Conservation (phyloP, 92 coral and sea anemone species). For the Palythoa caribaeorum region DNA sequence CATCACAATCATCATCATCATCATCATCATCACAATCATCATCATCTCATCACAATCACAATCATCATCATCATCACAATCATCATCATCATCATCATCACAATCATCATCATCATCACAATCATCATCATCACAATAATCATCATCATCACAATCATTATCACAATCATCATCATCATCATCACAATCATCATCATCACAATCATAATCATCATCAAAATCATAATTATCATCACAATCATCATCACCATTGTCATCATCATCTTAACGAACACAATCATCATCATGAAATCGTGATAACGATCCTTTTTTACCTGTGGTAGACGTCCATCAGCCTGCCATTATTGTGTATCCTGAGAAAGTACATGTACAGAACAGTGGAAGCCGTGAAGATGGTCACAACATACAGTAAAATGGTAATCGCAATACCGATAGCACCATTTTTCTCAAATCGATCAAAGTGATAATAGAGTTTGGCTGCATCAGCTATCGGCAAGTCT, state of each 20-base stretch:
- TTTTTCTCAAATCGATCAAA: slow-evolving; percentile 95
- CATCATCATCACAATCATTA: neutral
- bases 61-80: neutral
- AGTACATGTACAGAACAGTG: slow-evolving; percentile 93
- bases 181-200: neutral
- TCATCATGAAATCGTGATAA: neutral
- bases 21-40: too few species aligned
- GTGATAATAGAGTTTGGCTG: slow-evolving; percentile 98
- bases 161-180: neutral
- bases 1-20: too few species aligned
- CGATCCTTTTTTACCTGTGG: slow-evolving; percentile 53
- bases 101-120: neutral
- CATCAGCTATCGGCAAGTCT: slow-evolving; percentile 94
- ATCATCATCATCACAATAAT: neutral
- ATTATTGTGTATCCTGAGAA: slow-evolving; percentile 92
- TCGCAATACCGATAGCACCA: slow-evolving; percentile 95
- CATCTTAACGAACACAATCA: neutral
- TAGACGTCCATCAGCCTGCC: slow-evolving; percentile 97
- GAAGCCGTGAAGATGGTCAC: slow-evolving; percentile 93
- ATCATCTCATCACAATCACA: too few species aligned
- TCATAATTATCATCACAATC: neutral
- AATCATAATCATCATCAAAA: neutral
- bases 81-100: neutral
- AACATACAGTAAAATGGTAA: slow-evolving; percentile 89
- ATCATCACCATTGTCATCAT: neutral